These are phyloP conservation scores for Platypus cylindrus DNA, from an alignment of 2,888 invertebrate species.

Conservation along the genomic window DNA sequence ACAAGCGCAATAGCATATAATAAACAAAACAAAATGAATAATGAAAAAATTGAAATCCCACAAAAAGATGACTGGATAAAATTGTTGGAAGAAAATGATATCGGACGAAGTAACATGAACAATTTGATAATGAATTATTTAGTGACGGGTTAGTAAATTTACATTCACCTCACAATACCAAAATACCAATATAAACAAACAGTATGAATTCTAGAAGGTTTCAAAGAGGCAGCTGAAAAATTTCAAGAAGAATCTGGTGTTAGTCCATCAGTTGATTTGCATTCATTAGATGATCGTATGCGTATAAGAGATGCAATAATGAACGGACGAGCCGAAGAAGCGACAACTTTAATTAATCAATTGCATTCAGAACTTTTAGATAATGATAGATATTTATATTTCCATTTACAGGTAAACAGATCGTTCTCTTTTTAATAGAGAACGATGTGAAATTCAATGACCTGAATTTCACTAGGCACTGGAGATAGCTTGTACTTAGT, in stretches of 20 bases:
- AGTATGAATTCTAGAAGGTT: constrained; percentile 53
- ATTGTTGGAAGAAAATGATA: constrained; percentile 61
- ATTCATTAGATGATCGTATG: constrained; percentile 82
- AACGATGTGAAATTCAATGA: too few species aligned
- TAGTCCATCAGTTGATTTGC: constrained; percentile 62
- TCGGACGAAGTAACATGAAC: constrained; percentile 88
- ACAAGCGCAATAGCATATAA: too few species aligned
- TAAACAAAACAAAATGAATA: constrained; percentile 37
- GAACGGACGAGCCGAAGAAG: constrained; percentile 82
- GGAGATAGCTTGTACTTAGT: too few species aligned
- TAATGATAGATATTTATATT: constrained; percentile 89
- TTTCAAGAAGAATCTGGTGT: constrained; percentile 91
- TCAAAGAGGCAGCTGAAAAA: constrained; percentile 94
- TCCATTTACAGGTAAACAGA: constrained; percentile 88
- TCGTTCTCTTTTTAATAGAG: too few species aligned
- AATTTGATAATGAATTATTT: constrained; percentile 97
- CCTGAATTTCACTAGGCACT: too few species aligned
- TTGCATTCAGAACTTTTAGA: constrained; percentile 89
- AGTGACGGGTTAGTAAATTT: constrained; percentile 95
- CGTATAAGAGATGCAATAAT: constrained; percentile 90
- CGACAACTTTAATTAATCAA: constrained; percentile 86
- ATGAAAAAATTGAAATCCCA: constrained; percentile 37
- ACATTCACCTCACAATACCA: too few species aligned
- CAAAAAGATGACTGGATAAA: constrained; percentile 63
- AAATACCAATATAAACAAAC: too few species aligned